Base-by-base conservation (phyloP, 2,113 vertebrate species). In the Microtus oregoni region DNA sequence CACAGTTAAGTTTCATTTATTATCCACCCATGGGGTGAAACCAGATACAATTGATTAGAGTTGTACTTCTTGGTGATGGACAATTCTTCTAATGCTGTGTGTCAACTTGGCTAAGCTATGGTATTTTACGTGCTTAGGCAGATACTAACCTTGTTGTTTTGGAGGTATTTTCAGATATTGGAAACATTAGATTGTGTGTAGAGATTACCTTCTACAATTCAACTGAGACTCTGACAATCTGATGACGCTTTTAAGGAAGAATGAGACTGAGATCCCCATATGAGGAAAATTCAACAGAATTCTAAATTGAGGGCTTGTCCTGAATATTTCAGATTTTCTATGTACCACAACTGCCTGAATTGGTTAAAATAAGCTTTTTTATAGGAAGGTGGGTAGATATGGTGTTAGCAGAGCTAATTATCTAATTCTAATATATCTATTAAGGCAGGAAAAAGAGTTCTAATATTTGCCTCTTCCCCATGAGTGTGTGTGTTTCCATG, bases 111-210 rank as follows among this genome's bases (percentile, higher is more conserved):
- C 38, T 90, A 68, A 15, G 12, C 47, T 41, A 50, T 19, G 15
- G 12, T 78, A 10, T n/a, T 38, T 63, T 87, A 78, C 1, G 28
- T 89, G 9, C 90, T 95, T 75, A 3, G 32, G 30, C 61, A 83
- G 70, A 83, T 15, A 78, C 22, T 73, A 79, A 47, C 28, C 3
- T 86, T 65, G 44, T 81, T 95, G 2, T 20, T 47, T 2, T 89
- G 24, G 81, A 95, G 5, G 8, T 78, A n/a, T 58, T 72, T 70
- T 93, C n/a, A 95, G 20, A 65, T 67, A 65, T 86, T 90, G 90
- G 93, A 95, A 70, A 73, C 35, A 65, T 28, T 55, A 72, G 26
- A 86, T 6, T 65, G 70, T 89, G 35, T 91, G 14, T 58, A 91
- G 81, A 92, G 13, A 55, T 95, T 90, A n/a, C 5, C 17, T 89